These are phyloP conservation scores for Drosophila paulistorum DNA, from an alignment of 1,140 invertebrate species.

Conservation along the genomic window DNA sequence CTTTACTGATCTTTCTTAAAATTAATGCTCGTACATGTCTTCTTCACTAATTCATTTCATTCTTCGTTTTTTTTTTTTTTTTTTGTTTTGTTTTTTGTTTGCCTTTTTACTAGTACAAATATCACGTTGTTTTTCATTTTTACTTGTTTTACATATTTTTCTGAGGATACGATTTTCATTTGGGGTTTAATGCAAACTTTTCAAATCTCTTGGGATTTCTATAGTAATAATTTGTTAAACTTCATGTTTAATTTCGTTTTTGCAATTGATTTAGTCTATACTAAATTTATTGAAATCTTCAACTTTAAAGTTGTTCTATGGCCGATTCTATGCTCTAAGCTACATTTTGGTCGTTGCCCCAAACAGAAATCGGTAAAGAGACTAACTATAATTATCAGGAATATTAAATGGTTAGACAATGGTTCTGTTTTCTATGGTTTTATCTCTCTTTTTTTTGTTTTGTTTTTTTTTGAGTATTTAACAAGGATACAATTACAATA, in stretches of 20 bases:
- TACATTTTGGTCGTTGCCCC: conserved; percentile 54
- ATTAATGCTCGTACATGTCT: conserved; percentile 2
- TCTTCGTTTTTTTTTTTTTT: conserved; percentile 19
- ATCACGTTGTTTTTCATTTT: conserved; percentile 68
- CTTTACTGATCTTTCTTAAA: conserved; percentile 22
- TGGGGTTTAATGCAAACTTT: conserved; percentile 22
- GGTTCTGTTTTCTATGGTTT: neutral
- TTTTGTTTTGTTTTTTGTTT: conserved; percentile 31
- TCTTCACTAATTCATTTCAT: neutral
- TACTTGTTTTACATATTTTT: conserved; percentile 49
- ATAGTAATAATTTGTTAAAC: neutral
- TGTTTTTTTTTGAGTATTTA: conserved; percentile 15
- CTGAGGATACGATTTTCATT: conserved; percentile 11
- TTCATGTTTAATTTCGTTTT: neutral
- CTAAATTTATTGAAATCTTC: conserved; percentile 26
- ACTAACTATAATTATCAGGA: neutral
- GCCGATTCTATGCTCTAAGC: conserved; percentile 39
- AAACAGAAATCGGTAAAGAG: conserved; percentile 11
- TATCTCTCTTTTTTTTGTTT: neutral
- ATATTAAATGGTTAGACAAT: conserved; percentile 34
- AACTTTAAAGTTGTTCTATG: conserved; percentile 33
- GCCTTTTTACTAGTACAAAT: conserved; percentile 79
- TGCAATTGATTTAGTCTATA: conserved; percentile 23
- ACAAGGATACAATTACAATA: conserved; percentile 22
- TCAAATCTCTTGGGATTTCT: conserved; percentile 41